A percentile compares a stretch with the other conserved stretches of the same genome.
These are phyloP conservation scores for Mallateleia sp. DNA, from an alignment of 2,888 invertebrate genomes.

Conservation along the genomic window DNA sequence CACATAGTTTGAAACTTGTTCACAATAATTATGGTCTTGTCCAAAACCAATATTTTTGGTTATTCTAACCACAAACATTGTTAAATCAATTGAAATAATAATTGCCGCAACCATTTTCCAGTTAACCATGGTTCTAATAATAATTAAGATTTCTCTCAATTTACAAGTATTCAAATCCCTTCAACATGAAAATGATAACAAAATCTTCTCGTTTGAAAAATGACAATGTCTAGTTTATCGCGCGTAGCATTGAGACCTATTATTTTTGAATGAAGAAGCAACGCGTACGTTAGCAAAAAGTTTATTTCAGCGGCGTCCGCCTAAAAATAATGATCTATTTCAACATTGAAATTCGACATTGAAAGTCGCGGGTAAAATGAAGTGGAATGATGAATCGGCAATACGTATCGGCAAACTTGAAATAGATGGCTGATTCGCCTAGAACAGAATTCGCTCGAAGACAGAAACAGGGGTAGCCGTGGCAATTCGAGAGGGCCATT, in stretches of 20 bases:
- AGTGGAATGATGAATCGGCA: conserved; percentile 19
- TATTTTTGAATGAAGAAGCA: neutral
- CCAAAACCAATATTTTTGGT: too few species aligned
- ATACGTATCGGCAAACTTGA: conserved; percentile 22
- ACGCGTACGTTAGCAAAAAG: neutral
- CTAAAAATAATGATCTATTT: conserved; percentile 45
- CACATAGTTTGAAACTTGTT: too few species aligned
- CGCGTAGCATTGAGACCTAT: neutral
- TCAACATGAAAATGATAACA: too few species aligned
- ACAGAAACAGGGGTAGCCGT: conserved; percentile 3
- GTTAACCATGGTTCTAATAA: too few species aligned
- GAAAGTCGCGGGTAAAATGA: conserved; percentile 27
- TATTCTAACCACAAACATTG: too few species aligned
- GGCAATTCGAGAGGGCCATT: conserved; percentile 37
- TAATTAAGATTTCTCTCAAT: too few species aligned
- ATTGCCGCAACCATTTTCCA: too few species aligned
- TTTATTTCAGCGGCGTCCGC: neutral
- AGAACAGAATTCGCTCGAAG: neutral
- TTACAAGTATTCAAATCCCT: too few species aligned
- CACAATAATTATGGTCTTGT: too few species aligned
- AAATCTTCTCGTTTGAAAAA: too few species aligned
- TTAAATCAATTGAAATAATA: too few species aligned
- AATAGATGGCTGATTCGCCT: neutral
- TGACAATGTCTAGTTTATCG: neutral
- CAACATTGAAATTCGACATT: conserved; percentile 37